Base-by-base conservation (phyloP, 2,888 invertebrate species). In the Tuberolachnus salignus region DNA sequence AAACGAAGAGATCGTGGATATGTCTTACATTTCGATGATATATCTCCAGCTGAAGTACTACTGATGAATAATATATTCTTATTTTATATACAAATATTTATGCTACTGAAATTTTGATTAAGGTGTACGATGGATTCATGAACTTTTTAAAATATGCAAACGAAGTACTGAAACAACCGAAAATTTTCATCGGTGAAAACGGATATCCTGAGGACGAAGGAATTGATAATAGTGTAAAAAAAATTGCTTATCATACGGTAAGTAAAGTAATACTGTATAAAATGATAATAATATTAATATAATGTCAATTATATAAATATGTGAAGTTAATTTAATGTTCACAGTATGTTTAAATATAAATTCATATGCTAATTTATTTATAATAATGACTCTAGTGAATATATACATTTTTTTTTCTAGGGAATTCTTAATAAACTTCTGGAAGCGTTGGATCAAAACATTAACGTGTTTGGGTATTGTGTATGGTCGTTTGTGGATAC, bases 401-500 rank as follows among this genome's bases (percentile, higher is more conserved):
- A n/a, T n/a, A n/a, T n/a, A n/a, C n/a, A n/a, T n/a, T n/a, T n/a
- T n/a, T n/a, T n/a, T n/a, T n/a, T n/a, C n/a, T 8, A 26, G 67
- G 34, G 67, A 8, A 67, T 51, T 34, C 26, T 67, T 8, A 51
- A 26, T 8, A 34, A 67, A 34, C 13, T 51, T 13, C 26, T 67
- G 1, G 51, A 67, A 67, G 67, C 67, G 6, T 6, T 34, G 13
- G 34, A 67, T 23, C 49, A 67, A 26, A 51, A 51, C 6, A 26
- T 51, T 11, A 51, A 67, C 23, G 67, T 51, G 1, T 51, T 67
- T 19, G 26, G 51, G 26, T 67, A 67, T n/a, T 51, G 26, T 19
- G 26, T 67, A 13, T 67, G 51, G 51, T 67, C 51, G 16, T 51
- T 67, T 51, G 6, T 67, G 13, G 67, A 51, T 13, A 26, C n/a